Evolutionary conservation across 2,888 invertebrate species (phyloP), one percentile per base, ranked within the genome.

Genomic region (Halocaridina rubra): DNA sequence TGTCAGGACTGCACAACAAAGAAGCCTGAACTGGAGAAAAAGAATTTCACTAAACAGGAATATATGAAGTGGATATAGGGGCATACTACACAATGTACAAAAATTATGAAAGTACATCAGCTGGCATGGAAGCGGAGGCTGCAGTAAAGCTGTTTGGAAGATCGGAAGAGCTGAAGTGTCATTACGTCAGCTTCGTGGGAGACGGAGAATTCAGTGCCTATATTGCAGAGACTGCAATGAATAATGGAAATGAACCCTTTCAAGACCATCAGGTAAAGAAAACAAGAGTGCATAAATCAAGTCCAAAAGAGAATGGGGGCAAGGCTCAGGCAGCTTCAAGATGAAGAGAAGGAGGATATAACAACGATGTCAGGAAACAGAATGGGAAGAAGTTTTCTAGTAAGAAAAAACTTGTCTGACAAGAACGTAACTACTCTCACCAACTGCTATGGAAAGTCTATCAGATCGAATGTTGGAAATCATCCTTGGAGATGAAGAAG

Each of bases 121-220:
- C 53, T 2, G 53, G 53, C 10, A 71, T 57, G 80, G 80, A 69
- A 32, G 71, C 71, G 24, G 71, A 80, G 24, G 53, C 27, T 19
- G 79, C 53, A 5, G 29, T 39, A 30, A 30, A 69, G 16, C 46
- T 69, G 5, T 80, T 61, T 61, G 13, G 4, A 2, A 4, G 79
- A 8, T 8, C 64, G 3, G 16, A n/a, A 33, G 16, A 67, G 3
- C 24, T 24, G 22, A 19, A 27, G 3, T 24, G 64, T 24, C 22
- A 67, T 1, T 79, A 33, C 46, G 33, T 24, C 0, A 24, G 27
- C 13, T 79, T 67, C 24, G 46, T 79, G 30, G 67, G 79, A 19
- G 67, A 79, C 24, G 79, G 79, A 0, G 79, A 67, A 46, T 79
- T 67, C 79, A 79, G 79, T n/a, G 67, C 67, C 24, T 79, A 27